Evolutionary conservation across 2,113 vertebrate species (phyloP).

Genomic region (Circaetus cinerascens): DNA sequence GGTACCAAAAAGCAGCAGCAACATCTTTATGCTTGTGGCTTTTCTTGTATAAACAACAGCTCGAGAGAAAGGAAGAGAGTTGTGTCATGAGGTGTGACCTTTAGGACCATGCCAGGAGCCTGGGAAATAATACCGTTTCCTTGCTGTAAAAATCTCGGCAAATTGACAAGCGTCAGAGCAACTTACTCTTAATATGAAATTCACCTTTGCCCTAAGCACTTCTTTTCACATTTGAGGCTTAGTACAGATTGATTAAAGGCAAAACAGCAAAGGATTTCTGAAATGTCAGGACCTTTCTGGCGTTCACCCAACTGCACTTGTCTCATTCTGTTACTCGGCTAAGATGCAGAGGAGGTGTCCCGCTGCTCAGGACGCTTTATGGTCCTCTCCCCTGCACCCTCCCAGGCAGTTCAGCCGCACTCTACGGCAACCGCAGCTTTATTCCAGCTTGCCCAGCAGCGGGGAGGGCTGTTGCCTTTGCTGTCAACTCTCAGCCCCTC

Average conservation of each 20-base stretch:
- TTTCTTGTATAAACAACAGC: not conserved
- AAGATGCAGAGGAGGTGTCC: not conserved
- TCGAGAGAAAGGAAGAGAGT: not conserved
- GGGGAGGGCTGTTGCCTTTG: not conserved
- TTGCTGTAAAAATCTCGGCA: constrained; percentile 8
- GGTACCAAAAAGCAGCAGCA: not conserved
- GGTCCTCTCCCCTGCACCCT: not conserved
- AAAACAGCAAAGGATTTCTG: constrained; percentile 58
- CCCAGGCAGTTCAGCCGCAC: not conserved
- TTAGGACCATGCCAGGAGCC: constrained; percentile 3
- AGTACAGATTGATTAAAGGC: constrained; percentile 51
- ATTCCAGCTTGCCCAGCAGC: not conserved
- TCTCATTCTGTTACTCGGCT: not conserved
- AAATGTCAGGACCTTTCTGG: constrained; percentile 66
- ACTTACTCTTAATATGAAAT: constrained; percentile 53
- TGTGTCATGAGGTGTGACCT: not conserved
- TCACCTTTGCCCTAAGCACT: constrained; percentile 58
- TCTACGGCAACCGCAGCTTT: not conserved
- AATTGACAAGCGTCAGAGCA: constrained; percentile 31
- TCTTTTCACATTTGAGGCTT: constrained; percentile 61
- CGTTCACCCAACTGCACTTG: constrained; percentile 2
- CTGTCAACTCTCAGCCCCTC: not conserved
- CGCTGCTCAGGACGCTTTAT: rapidly evolving
- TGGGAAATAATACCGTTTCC: constrained; percentile 15
- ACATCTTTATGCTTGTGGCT: not conserved